Conservation (phyloP, 2,113 vertebrate genomes). For the Glaucidium brasilianum region DNA sequence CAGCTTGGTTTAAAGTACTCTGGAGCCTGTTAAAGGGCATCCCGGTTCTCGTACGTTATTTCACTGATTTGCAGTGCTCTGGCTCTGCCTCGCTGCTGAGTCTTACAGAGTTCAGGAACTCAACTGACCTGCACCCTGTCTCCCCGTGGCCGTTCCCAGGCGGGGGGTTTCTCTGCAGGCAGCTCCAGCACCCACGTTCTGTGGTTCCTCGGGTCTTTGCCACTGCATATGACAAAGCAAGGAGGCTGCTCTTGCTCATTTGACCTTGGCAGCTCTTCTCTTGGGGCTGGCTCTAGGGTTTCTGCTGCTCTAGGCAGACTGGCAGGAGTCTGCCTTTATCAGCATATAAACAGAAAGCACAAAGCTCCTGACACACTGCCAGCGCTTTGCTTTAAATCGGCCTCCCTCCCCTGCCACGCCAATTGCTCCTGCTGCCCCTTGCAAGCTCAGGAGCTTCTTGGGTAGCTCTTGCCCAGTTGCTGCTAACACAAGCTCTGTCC, state of each 20-base stretch:
- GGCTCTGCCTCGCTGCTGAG: background rate
- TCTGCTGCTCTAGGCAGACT: constrained; percentile 52
- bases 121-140: background rate
- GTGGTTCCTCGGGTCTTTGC: background rate
- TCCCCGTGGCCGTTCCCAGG: background rate
- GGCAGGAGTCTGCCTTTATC: constrained; percentile 42
- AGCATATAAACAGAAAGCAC: background rate
- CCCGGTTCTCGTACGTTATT: background rate
- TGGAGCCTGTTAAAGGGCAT: constrained; percentile 33
- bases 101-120: background rate
- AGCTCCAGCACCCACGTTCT: background rate
- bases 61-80: background rate
- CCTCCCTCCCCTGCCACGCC: background rate
- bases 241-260: background rate
- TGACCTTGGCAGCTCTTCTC: constrained; percentile 32
- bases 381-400: background rate
- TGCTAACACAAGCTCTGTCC: background rate
- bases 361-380: background rate
- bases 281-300: constrained; percentile 5
- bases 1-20: constrained; percentile 2
- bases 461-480: background rate
- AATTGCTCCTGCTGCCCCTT: background rate
- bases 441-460: background rate
- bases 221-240: background rate
- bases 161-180: accelerated